phyloP scores from a whole-genome alignment of 2,113 vertebrate genomes.

The Rallus limicola region DNA sequence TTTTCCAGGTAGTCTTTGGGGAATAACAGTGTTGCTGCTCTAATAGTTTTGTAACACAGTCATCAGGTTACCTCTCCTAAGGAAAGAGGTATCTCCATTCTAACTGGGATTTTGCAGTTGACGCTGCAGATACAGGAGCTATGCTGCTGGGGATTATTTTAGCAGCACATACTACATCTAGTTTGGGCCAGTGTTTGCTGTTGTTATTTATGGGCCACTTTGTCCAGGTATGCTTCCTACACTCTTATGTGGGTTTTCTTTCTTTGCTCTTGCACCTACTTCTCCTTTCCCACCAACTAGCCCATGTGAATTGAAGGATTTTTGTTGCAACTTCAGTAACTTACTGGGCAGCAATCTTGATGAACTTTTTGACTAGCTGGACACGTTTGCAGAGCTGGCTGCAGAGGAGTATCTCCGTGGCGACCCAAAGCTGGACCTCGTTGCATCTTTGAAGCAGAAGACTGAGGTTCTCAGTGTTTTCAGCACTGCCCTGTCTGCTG shows the following conservation, averaged over 20 bases:
- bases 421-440: slow-evolving; percentile 96
- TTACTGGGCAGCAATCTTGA: slow-evolving; percentile 98
- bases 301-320: not conserved
- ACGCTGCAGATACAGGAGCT: not conserved
- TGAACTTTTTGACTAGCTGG: slow-evolving; percentile 97
- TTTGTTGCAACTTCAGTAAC: slow-evolving; percentile 53
- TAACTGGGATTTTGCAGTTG: not conserved
- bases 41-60: not conserved
- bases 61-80: not conserved
- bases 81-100: not conserved
- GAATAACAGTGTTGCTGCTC: not conserved
- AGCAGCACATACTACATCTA: not conserved
- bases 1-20: not conserved
- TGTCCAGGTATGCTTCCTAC: not conserved
- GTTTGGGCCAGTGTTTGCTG: not conserved
- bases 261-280: not conserved
- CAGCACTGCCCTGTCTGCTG: slow-evolving; percentile 84
- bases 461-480: slow-evolving; percentile 87
- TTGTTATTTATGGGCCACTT: not conserved
- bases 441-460: slow-evolving; percentile 93
- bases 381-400: slow-evolving; percentile 90
- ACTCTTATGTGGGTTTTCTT: not conserved
- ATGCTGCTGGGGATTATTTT: not conserved
- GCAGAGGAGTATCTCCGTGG: slow-evolving; percentile 93
- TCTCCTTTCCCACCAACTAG: not conserved